Evolutionary conservation across 53 echinoderm and acorn worm species (phyloP), one percentile per base, ranked within the genome.

Genomic region (Echinometra lucunter): DNA sequence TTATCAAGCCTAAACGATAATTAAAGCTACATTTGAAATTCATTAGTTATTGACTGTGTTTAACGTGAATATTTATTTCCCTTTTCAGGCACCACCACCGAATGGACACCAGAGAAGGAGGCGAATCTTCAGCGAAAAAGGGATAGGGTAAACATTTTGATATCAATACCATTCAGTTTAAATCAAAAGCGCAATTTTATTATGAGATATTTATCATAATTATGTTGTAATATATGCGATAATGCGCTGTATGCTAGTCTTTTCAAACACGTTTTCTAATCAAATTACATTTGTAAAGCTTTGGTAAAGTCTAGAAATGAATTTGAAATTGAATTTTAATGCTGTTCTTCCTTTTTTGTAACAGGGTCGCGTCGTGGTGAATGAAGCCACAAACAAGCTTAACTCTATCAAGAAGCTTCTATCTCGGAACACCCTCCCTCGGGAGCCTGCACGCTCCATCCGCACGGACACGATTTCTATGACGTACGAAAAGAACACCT

Each of bases 391-490:
- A 35, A 37, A 38, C 11, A 91, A 87, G 13, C 56, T 96, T 35
- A 94, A 95, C 32, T 28, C 78, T 8, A 91, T 93, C 37, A 96
- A 91, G 30, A 45, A 37, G 40, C 44, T 94, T 17, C 82, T 96
- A 30, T 74, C 58, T 10, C 72, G 10, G 7, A 67, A 92, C 63
- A 97, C 89, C 55, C 94, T 96, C 15, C 70, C 95, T 15, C 88
- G 94, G 15, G 97, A 97, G 87, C 92, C 91, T n/a, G 60, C 90
- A 1, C 92, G 83, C 15, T 17, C 11, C 12, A 78, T 95, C 35
- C 12, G 25, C 8, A 74, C 94, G 2, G 37, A 80, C 4, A 93
- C 95, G 1, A 75, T 97, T 44, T 35, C 94, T 15, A 40, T 96
- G 57, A 92, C 66, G 0, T 45, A 94, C 1, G 80, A 45, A 25